Evolutionary conservation across 92 coral and sea anemone species (phyloP), one percentile per base, ranked within the genome.

Genomic region (Scolanthus callimorphus): DNA sequence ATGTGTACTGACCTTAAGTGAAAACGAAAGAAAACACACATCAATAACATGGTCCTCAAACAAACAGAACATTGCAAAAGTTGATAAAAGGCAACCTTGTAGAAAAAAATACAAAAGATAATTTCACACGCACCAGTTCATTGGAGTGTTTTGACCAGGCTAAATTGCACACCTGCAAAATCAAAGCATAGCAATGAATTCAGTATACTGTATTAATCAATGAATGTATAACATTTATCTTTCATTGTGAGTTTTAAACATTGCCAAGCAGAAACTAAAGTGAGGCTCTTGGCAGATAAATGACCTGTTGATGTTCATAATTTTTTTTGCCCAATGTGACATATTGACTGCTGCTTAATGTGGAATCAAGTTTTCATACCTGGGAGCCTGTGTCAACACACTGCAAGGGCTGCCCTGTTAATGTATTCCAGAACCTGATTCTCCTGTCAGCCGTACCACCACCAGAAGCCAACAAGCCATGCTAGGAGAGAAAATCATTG

Each of bases 61-160:
- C n/a, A n/a, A n/a, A n/a, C n/a, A n/a, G n/a, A n/a, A n/a, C n/a
- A n/a, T 15, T 34, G 15, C 15, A 34, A 15, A 34, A 6, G 41
- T 34, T 15, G 15, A 34, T 15, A 34, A 34, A 34, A 15, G 8
- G 6, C 15, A 6, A 34, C 41, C 15, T 34, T 6, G 15, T 34
- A 6, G 15, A 34, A 34, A 15, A 34, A 6, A 34, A 34, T 6
- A 34, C 6, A 34, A 34, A 15, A 34, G 41, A 34, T 6, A 15
- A 34, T 34, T 6, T 6, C 41, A 6, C 6, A 15, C 41, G 84
- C 51, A 92, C 98, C 52, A 92, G 79, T 78, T 92, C 98, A 67
- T 92, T 92, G 4, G 98, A 89, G 77, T 92, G 98, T 53, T 92
- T 92, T 20, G 98, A 92, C 98, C 98, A 92, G 4, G 98, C 98